Conservation (phyloP, 1,140 invertebrate genomes). For the Bradynema listronoti region DNA sequence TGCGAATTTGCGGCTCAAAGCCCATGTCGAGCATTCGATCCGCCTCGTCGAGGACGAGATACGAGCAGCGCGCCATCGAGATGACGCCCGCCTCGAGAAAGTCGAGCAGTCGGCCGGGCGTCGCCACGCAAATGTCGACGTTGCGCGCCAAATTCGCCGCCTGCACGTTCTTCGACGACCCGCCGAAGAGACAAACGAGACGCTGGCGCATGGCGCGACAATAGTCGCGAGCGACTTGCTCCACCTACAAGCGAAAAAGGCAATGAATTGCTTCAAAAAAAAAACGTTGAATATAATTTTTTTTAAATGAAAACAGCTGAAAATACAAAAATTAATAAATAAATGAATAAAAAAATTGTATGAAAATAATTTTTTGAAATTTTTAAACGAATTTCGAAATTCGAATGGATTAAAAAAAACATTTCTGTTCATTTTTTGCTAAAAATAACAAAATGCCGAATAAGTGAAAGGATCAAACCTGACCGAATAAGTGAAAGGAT, state of each 20-base stretch:
- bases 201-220: conserved; percentile 74
- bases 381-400: too few relatives aligned
- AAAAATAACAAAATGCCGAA: too few relatives aligned
- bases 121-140: conserved; percentile 62
- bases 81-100: conserved; percentile 82
- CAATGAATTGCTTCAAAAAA: too few relatives aligned
- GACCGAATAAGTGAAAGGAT: too few relatives aligned
- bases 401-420: too few relatives aligned
- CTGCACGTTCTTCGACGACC: conserved; percentile 84
- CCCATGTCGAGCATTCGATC: conserved; percentile 99
- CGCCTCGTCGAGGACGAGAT: conserved; percentile 92
- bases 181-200: conserved; percentile 89
- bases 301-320: too few relatives aligned
- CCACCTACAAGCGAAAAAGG: conserved; percentile 93
- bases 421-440: too few relatives aligned
- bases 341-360: too few relatives aligned
- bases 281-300: too few relatives aligned
- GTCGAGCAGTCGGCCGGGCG: conserved; percentile 87
- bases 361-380: too few relatives aligned
- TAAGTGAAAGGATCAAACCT: too few relatives aligned
- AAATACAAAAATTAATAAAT: too few relatives aligned
- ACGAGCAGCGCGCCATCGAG: conserved; percentile 79
- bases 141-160: conserved; percentile 71
- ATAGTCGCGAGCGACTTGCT: conserved; percentile 83
- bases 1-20: conserved; percentile 94